A percentile compares a stretch with the other conserved stretches of the same genome.
These are phyloP conservation scores for Clusia tigrina DNA, from an alignment of 2,888 invertebrate genomes.

Conservation along the genomic window DNA sequence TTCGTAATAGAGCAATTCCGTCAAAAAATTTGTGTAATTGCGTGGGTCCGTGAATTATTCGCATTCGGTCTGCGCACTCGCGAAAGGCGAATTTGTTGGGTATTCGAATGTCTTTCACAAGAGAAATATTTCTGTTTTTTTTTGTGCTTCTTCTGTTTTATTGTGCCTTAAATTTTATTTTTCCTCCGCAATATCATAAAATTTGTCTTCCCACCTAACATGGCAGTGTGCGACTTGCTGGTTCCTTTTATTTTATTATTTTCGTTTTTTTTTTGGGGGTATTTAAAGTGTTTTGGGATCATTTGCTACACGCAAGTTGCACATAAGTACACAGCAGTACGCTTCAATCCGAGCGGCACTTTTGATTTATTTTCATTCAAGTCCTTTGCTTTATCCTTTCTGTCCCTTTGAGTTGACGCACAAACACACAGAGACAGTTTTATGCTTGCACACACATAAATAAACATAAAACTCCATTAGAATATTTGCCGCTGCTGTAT, in stretches of 20 bases:
- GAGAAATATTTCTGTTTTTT: not conserved
- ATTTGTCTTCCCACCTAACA: no score
- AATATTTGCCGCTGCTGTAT: slow-evolving; percentile 23
- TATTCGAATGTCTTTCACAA: not conserved
- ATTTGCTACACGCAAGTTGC: slow-evolving; percentile 37
- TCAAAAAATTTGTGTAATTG: no score
- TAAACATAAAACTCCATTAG: not conserved
- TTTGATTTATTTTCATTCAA: not conserved
- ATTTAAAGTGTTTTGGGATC: slow-evolving; percentile 32
- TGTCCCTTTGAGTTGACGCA: not conserved
- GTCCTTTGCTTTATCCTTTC: not conserved
- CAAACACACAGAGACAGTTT: slow-evolving; percentile 16
- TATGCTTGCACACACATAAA: no score
- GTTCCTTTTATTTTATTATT: not conserved
- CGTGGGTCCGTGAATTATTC: no score
- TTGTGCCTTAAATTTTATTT: not conserved
- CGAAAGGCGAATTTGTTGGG: no score
- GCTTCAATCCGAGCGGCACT: slow-evolving; percentile 1
- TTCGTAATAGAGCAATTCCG: no score
- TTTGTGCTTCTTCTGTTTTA: not conserved
- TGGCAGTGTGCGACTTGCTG: not conserved
- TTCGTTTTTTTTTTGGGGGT: not conserved
- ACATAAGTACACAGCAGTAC: not conserved
- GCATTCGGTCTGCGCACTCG: no score
- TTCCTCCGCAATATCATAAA: no score